Evolutionary conservation across 2,113 vertebrate genomes (phyloP).

Genomic region (Pleuronectes platessa): DNA sequence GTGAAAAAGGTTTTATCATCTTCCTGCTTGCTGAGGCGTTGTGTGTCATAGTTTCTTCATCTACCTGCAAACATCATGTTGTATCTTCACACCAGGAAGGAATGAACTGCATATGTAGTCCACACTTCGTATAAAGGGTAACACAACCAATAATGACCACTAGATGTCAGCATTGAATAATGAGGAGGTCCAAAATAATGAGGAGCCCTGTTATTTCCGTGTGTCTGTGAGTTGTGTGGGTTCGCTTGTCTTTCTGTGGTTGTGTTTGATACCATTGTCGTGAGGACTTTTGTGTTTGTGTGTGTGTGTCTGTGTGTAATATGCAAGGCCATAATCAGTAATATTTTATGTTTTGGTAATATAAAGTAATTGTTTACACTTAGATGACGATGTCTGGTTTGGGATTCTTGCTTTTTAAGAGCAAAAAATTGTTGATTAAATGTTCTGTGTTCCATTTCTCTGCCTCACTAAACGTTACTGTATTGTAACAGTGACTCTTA

Average conservation of each 20-base stretch:
- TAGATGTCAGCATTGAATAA: constrained; percentile 59
- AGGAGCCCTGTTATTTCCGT: not conserved
- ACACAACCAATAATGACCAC: constrained; percentile 24
- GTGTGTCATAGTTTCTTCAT: not conserved
- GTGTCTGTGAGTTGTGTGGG: not conserved
- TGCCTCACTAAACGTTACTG: too few species aligned
- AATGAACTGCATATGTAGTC: not conserved
- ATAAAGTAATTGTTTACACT: too few species aligned
- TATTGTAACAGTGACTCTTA: too few species aligned
- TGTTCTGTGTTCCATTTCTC: too few species aligned
- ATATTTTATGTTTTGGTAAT: too few species aligned
- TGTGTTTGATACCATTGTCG: not conserved
- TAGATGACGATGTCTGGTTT: too few species aligned
- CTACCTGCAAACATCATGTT: not conserved
- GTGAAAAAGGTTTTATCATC: not conserved
- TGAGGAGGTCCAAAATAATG: not conserved
- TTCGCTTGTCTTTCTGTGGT: not conserved
- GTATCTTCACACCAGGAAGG: not conserved
- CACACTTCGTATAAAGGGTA: not conserved
- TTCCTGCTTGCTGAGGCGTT: not conserved
- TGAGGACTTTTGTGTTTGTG: not conserved
- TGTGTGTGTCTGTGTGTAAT: not conserved
- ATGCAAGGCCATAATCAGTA: too few species aligned
- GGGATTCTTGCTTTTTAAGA: too few species aligned
- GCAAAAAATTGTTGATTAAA: too few species aligned